Evolutionary conservation across 2,113 vertebrate species (phyloP).

Genomic region (Spizaetus ornatus): DNA sequence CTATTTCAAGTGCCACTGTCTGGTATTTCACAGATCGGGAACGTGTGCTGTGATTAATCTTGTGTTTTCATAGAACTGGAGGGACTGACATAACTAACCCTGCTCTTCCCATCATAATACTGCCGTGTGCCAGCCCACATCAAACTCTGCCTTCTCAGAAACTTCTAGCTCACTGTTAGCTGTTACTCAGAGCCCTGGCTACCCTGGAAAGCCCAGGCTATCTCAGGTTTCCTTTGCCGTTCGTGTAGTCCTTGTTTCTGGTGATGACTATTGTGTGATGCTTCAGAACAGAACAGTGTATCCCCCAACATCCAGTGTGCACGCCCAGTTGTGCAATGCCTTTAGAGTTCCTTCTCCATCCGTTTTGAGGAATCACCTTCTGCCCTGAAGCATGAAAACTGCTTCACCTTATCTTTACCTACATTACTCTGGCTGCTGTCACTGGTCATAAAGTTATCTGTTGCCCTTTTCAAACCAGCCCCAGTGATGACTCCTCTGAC

Average conservation of each 20-base stretch:
- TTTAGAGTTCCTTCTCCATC: not conserved
- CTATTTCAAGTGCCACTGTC: fast-evolving
- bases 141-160: not conserved
- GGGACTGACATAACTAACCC: not conserved
- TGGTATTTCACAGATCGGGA: not conserved
- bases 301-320: fast-evolving
- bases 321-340: not conserved
- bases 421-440: not conserved
- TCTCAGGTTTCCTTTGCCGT: not conserved
- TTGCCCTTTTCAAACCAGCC: not conserved
- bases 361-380: not conserved
- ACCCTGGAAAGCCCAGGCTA: not conserved
- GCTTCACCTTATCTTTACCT: not conserved
- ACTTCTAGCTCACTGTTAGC: not conserved
- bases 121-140: not conserved
- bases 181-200: not conserved
- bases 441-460: not conserved
- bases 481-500: not conserved
- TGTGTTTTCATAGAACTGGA: not conserved
- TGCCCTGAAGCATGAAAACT: not conserved
- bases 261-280: not conserved
- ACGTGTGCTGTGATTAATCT: not conserved
- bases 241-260: fast-evolving
- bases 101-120: not conserved
- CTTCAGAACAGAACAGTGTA: not conserved